Evolutionary conservation across 2,113 vertebrate species (phyloP).

Genomic region (Malurus cyaneus): DNA sequence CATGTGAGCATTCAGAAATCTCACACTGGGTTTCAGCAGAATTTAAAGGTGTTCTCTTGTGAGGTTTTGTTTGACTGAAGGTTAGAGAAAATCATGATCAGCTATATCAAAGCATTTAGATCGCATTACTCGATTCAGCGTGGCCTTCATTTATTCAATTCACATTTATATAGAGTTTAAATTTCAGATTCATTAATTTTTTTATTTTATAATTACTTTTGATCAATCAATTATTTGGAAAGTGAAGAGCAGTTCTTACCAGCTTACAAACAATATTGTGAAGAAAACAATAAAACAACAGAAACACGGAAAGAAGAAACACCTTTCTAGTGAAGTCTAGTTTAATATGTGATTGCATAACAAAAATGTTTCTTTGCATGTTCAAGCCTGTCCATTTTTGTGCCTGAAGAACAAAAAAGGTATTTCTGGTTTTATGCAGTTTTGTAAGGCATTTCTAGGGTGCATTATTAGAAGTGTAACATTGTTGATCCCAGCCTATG

Average conservation of each 20-base stretch:
- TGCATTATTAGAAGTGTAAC: not conserved
- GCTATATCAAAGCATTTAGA: not conserved
- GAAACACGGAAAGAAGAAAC: not conserved
- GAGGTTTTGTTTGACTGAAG: not conserved
- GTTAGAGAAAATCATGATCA: not conserved
- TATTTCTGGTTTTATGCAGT: not conserved
- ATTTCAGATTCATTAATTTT: not conserved
- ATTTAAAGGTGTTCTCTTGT: not conserved
- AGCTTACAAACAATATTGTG: not conserved
- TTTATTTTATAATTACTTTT: not conserved
- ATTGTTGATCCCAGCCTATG: not conserved
- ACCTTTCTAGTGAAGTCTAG: not conserved
- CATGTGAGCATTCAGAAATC: not conserved
- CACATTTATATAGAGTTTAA: not conserved
- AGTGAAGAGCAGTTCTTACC: not conserved
- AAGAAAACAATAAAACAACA: not conserved
- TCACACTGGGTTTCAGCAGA: not conserved
- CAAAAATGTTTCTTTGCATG: not conserved
- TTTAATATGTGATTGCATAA: not conserved
- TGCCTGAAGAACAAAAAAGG: not conserved
- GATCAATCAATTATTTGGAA: not conserved
- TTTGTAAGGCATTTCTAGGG: not conserved
- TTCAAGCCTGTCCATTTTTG: not conserved
- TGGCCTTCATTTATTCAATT: not conserved
- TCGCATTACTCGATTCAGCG: not conserved